Evolutionary conservation across 2,797 vertebrate genomes (phyloP).

Genomic region (Diceros bicornis): DNA sequence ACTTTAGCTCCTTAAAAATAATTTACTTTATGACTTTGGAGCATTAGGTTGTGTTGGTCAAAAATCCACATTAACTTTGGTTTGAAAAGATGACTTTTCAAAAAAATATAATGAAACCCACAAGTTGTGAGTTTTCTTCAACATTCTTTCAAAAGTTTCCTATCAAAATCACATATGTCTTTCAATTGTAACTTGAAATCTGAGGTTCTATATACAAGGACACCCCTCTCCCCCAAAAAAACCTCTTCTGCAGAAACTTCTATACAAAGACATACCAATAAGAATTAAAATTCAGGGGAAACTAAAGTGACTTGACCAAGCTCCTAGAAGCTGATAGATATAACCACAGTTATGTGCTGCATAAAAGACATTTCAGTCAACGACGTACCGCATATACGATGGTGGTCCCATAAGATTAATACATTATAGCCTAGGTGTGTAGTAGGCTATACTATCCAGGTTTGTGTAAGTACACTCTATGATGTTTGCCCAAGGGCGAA

Average conservation of each 20-base stretch:
- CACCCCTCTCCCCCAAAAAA: rapidly evolving
- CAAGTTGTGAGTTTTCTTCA: constrained; percentile 41
- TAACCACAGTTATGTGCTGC: not conserved
- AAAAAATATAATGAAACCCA: constrained; percentile 47
- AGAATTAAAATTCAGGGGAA: constrained; percentile 17
- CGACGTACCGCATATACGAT: no score
- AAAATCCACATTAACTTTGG: constrained; percentile 41
- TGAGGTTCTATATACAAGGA: not conserved
- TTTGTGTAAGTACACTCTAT: no score
- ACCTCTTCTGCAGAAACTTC: constrained; percentile 6
- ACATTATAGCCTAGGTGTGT: no score
- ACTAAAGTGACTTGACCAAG: constrained; percentile 25
- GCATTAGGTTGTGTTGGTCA: not conserved
- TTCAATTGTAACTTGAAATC: not conserved
- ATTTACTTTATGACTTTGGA: not conserved
- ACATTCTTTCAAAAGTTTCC: constrained; percentile 42
- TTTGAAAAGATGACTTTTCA: not conserved
- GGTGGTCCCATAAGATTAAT: no score
- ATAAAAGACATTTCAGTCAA: no score
- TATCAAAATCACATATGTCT: not conserved
- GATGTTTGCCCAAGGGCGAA: no score
- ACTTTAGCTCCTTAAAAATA: constrained; percentile 28
- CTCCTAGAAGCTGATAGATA: not conserved
- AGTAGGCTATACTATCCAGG: no score
- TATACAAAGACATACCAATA: not conserved